Percentiles rank a stretch among this genome's conserved stretches.
phyloP scores from a whole-genome alignment of 2,797 vertebrate species.

The Myotis planiceps region DNA sequence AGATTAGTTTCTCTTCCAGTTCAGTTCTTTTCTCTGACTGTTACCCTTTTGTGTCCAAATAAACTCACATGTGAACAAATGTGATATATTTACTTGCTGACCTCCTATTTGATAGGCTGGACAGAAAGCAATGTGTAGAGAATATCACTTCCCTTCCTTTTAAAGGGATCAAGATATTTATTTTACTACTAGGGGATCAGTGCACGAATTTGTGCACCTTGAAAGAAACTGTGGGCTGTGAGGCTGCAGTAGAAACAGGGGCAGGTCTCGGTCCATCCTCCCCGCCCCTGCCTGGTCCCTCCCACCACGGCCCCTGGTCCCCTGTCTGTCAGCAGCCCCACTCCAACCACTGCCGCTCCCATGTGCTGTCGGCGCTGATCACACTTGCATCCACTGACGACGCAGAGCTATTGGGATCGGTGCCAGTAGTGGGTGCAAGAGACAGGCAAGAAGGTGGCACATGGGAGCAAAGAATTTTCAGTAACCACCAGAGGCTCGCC shows the following conservation, averaged over 20 bases:
- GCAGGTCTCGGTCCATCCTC: too few relatives aligned
- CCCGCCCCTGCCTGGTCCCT: too few relatives aligned
- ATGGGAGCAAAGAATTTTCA: too few relatives aligned
- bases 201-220: too few relatives aligned
- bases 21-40: conserved; percentile 29
- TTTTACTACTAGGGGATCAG: neutral
- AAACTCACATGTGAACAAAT: conserved; percentile 55
- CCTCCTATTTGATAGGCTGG: neutral
- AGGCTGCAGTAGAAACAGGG: too few relatives aligned
- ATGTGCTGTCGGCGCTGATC: too few relatives aligned
- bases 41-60: conserved; percentile 18
- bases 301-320: too few relatives aligned
- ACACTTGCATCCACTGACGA: rapidly evolving
- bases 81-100: neutral
- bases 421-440: too few relatives aligned
- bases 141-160: neutral
- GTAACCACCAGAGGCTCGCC: too few relatives aligned
- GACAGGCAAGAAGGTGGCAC: too few relatives aligned
- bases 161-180: neutral
- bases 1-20: conserved; percentile 64
- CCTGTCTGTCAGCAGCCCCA: too few relatives aligned
- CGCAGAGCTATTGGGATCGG: rapidly evolving
- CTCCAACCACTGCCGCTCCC: rapidly evolving
- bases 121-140: neutral
- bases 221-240: too few relatives aligned